These are phyloP conservation scores for Muscina levida DNA, from an alignment of 2,888 invertebrate genomes.

Conservation along the genomic window DNA sequence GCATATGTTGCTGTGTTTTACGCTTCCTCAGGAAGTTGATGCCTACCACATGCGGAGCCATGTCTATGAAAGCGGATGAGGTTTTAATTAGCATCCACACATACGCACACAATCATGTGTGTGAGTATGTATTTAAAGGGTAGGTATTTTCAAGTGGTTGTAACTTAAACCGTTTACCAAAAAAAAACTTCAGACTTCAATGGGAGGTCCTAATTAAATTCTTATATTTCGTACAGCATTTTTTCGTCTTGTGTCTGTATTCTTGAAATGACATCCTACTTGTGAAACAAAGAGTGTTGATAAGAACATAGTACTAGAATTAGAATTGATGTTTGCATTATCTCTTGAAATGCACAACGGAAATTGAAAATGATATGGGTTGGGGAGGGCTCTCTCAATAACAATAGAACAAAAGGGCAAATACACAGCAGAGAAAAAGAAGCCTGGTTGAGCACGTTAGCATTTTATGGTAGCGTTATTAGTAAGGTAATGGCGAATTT, in stretches of 20 bases:
- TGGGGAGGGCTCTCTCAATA: too few species aligned
- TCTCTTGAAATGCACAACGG: neutral
- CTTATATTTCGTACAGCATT: neutral
- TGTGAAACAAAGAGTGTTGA: too few species aligned
- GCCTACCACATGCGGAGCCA: too few species aligned
- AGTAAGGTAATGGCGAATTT: too few species aligned
- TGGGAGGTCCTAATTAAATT: neutral
- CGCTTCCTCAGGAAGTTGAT: too few species aligned
- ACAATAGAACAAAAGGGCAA: too few species aligned
- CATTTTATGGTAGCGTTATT: too few species aligned
- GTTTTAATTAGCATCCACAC: conserved; percentile 6
- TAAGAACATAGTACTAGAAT: too few species aligned
- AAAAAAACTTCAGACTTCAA: neutral
- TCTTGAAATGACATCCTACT: too few species aligned
- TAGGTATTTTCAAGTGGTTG: neutral
- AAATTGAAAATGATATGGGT: conserved; percentile 18
- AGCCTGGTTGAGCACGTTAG: too few species aligned
- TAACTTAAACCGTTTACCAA: conserved; percentile 7
- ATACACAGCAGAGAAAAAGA: too few species aligned
- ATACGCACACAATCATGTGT: neutral
- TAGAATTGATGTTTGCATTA: neutral
- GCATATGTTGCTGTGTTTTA: neutral
- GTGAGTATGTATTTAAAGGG: neutral
- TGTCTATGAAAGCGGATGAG: neutral
- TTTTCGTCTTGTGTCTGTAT: too few species aligned